phyloP scores from a whole-genome alignment of 2,888 invertebrate genomes.

The Andrena flavipes region DNA sequence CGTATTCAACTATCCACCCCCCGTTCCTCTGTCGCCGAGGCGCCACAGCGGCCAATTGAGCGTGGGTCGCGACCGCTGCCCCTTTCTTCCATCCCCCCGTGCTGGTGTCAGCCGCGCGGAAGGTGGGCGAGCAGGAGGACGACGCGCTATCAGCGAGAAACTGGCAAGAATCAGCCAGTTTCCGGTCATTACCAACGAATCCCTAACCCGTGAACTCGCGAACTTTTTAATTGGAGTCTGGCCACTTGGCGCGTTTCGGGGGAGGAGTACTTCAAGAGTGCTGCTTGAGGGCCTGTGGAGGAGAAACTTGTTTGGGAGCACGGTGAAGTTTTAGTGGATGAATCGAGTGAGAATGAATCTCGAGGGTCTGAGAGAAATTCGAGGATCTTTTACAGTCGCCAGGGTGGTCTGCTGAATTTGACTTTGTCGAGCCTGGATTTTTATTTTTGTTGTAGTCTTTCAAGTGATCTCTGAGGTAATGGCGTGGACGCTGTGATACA shows the following conservation, averaged over 20 bases:
- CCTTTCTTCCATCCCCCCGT: constrained; percentile 5
- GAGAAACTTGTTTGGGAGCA: neutral
- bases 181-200: constrained; percentile 62
- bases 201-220: constrained; percentile 2
- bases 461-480: too few relatives aligned
- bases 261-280: neutral
- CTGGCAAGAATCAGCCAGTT: constrained; percentile 53
- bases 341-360: too few relatives aligned
- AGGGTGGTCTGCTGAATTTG: too few relatives aligned
- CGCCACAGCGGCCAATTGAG: constrained; percentile 72
- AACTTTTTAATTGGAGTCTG: constrained; percentile 43
- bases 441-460: too few relatives aligned
- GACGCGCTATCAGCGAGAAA: constrained; percentile 58
- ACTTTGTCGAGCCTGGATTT: too few relatives aligned
- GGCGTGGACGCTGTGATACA: too few relatives aligned
- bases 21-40: constrained; percentile 55
- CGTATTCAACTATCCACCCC: constrained; percentile 73
- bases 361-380: too few relatives aligned
- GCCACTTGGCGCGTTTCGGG: constrained; percentile 1
- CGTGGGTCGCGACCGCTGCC: constrained; percentile 70
- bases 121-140: constrained; percentile 56
- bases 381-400: too few relatives aligned
- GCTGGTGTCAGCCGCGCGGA: constrained; percentile 16
- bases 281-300: neutral
- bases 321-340: neutral